A percentile compares a stretch with the other conserved stretches of the same genome.
Conservation (phyloP, 2,797 vertebrate genomes). For the Scomberomorus guttatus region DNA sequence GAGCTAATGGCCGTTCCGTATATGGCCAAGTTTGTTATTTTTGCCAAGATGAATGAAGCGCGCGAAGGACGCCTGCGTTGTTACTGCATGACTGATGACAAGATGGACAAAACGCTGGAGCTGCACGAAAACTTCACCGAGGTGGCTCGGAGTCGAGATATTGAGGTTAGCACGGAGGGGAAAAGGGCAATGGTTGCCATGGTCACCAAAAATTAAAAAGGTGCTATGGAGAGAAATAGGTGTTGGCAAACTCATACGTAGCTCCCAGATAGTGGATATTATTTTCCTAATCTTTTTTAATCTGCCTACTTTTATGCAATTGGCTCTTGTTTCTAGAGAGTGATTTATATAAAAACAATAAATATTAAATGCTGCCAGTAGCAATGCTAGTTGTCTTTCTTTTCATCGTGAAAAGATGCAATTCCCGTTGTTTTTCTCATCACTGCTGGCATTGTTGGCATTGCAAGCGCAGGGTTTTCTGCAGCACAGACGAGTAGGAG, state of each 20-base stretch:
- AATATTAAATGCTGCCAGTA: no score
- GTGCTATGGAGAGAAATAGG: neutral
- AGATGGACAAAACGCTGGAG: slow-evolving; percentile 98
- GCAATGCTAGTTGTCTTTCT: neutral
- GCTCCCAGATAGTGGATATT: neutral
- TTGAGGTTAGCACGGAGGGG: slow-evolving; percentile 89
- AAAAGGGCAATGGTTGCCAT: neutral
- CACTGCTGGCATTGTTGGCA: neutral
- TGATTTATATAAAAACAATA: neutral
- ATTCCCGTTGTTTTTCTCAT: no score
- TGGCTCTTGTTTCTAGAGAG: neutral
- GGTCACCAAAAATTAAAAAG: slow-evolving; percentile 12
- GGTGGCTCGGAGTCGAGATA: slow-evolving; percentile 97
- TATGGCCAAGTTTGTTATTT: slow-evolving; percentile 99
- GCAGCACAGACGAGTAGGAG: neutral
- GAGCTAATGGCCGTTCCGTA: slow-evolving; percentile 96
- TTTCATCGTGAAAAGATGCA: neutral
- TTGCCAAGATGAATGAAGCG: slow-evolving; percentile 97
- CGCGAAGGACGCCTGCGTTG: slow-evolving; percentile 96
- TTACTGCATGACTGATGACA: slow-evolving; percentile 99
- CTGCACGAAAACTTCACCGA: slow-evolving; percentile 97
- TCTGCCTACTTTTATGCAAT: neutral
- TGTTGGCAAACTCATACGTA: neutral
- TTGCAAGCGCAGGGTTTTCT: neutral
- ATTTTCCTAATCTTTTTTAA: neutral